phyloP scores from a whole-genome alignment of 1,140 invertebrate species.

The Drosophila nasuta region DNA sequence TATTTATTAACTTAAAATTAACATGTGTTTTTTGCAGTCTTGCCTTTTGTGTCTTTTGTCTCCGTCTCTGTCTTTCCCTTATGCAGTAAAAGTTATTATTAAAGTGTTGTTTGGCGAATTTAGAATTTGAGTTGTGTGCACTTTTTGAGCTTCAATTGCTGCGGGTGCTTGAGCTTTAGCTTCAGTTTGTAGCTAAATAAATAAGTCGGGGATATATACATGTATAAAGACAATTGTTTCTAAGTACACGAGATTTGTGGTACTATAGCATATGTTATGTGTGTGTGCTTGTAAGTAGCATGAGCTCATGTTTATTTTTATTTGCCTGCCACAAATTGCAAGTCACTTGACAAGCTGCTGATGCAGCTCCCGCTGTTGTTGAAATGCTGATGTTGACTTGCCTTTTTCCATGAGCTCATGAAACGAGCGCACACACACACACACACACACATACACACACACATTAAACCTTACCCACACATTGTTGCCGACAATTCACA shows the following conservation, averaged over 20 bases:
- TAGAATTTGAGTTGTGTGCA: constrained; percentile 59
- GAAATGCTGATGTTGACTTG: constrained; percentile 84
- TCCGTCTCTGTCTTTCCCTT: constrained; percentile 36
- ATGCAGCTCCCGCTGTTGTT: constrained; percentile 85
- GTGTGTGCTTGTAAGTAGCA: constrained; percentile 68
- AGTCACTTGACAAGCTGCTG: constrained; percentile 85
- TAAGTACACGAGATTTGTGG: constrained; percentile 60
- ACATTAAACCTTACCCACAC: constrained; percentile 30
- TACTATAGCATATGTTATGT: neutral
- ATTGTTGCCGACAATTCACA: constrained; percentile 26
- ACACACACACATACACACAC: constrained; percentile 8
- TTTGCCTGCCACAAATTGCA: constrained; percentile 81
- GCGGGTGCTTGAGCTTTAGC: constrained; percentile 67
- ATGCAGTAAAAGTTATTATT: constrained; percentile 46
- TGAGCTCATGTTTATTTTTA: constrained; percentile 85
- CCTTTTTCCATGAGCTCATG: constrained; percentile 77
- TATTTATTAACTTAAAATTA: constrained; percentile 46
- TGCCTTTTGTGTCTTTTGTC: constrained; percentile 27
- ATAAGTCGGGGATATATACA: constrained; percentile 7
- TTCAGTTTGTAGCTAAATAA: constrained; percentile 34
- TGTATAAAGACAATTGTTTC: constrained; percentile 55
- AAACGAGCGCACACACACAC: constrained; percentile 36
- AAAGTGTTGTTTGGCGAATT: constrained; percentile 43
- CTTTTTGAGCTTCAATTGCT: constrained; percentile 63
- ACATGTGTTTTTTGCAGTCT: constrained; percentile 48